Evolutionary conservation across 2,888 invertebrate species (phyloP).

Genomic region (Lissocephala sabroskyi): DNA sequence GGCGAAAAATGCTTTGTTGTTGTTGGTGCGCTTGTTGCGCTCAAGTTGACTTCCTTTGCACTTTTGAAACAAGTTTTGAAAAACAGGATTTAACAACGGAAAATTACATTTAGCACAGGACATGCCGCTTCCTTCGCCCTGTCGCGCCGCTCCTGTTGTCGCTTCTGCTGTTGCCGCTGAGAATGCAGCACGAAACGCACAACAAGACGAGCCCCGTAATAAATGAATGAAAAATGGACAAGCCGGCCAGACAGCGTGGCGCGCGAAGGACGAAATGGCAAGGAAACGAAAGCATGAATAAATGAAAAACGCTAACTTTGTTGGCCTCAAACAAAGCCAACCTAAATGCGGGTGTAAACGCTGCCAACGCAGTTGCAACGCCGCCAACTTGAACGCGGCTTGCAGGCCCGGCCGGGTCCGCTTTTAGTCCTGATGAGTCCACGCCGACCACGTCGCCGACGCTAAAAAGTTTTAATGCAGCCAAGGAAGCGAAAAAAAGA

Average conservation of each 20-base stretch:
- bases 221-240: constrained; percentile 6
- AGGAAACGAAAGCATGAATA: constrained; percentile 45
- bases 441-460: too few relatives aligned
- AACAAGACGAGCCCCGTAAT: too few relatives aligned
- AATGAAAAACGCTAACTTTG: constrained; percentile 59
- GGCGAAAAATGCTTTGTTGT: constrained; percentile 19
- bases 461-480: too few relatives aligned
- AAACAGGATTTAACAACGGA: constrained; percentile 66
- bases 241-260: not conserved
- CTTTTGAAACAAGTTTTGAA: constrained; percentile 58
- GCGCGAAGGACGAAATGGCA: not conserved
- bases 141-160: too few relatives aligned
- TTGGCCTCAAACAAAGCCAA: constrained; percentile 46
- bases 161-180: too few relatives aligned
- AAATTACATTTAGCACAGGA: constrained; percentile 60
- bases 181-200: too few relatives aligned
- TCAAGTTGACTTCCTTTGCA: constrained; percentile 64
- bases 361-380: constrained; percentile 24
- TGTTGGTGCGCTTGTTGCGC: constrained; percentile 37
- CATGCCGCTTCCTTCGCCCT: too few relatives aligned
- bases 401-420: too few relatives aligned
- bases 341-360: constrained; percentile 56
- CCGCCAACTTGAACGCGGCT: not conserved
- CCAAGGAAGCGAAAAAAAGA: constrained; percentile 4
- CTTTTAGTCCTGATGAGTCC: too few relatives aligned